Conservation (phyloP, 2,113 vertebrate species). For the Tachycineta bicolor region DNA sequence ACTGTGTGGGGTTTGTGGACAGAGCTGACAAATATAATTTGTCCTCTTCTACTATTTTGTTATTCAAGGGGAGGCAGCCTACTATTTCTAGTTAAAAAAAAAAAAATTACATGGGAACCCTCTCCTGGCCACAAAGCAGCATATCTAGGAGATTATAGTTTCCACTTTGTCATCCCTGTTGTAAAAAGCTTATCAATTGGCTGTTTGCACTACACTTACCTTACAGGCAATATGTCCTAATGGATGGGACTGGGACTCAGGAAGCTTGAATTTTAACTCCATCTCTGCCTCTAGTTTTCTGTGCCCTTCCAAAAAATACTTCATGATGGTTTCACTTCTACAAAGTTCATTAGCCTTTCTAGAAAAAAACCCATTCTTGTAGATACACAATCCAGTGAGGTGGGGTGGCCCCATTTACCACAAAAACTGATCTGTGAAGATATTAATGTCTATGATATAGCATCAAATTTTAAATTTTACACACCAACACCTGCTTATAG, state of each 20-base stretch:
- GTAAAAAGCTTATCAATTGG: conserved; percentile 44
- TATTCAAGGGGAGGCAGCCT: not conserved
- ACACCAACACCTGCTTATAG: not conserved
- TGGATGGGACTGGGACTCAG: not conserved
- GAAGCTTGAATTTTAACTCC: conserved; percentile 18
- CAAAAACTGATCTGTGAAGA: not conserved
- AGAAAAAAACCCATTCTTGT: not conserved
- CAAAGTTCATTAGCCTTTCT: not conserved
- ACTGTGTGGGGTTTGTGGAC: not conserved
- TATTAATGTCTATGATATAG: not conserved
- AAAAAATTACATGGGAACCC: not conserved
- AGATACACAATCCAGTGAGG: not conserved
- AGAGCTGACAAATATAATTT: not conserved
- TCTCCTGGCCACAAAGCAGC: conserved; percentile 5
- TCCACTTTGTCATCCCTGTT: conserved; percentile 12
- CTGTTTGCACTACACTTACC: conserved; percentile 3
- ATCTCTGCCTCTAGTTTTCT: not conserved
- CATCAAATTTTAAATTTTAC: not conserved
- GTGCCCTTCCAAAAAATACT: not conserved
- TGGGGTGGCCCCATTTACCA: not conserved
- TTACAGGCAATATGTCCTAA: not conserved
- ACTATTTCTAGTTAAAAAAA: not conserved
- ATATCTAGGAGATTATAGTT: conserved; percentile 32
- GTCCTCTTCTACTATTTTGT: not conserved
- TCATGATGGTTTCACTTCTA: not conserved